Evolutionary conservation across 64 coral and sea anemone species (phyloP), one percentile per base, ranked within the genome.

Genomic region (Orbicella faveolata): DNA sequence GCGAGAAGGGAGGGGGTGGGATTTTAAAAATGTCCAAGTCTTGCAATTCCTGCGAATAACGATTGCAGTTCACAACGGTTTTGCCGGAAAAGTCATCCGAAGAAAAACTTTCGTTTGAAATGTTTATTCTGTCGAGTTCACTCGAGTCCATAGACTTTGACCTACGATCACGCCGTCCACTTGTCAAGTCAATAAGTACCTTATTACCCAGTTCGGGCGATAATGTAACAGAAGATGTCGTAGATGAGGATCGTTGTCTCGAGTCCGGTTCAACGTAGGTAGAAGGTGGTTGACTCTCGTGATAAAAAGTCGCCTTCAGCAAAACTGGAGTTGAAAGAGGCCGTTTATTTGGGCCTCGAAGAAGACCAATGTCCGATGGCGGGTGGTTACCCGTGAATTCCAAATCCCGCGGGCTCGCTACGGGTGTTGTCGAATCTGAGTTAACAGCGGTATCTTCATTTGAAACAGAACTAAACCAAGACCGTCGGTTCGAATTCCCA

Each of bases 311-410:
- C 77, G 92, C 88, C 69, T 97, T 97, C 3, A 97, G 88, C 23
- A 89, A 81, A 20, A 97, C 95, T 11, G 95, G 95, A 21, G 95
- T 97, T 20, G 95, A 97, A 7, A 87, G 80, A 14, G 95, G 95
- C 21, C 95, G 76, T 48, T 94, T 94, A 34, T 88, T 82, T 34
- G 62, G 61, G 21, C 87, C 73, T 64, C 89, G 66, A 9, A 55
- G 44, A 48, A 59, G 55, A 59, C 55, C 73, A 14, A 91, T 79
- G 25, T 84, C 89, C n/a, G 59, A n/a, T 62, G 36, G 23, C 34
- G 75, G 12, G 55, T 59, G 15, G 52, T 69, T 36, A 61, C 86
- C 81, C 37, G 61, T 73, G 79, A 89, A 83, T 35, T 79, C 75
- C 82, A 75, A 75, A 44, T 94, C 87, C 66, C 73, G 89, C n/a